A percentile compares a stretch with the other conserved stretches of the same genome.
phyloP scores from a whole-genome alignment of 2,113 vertebrate species.

The Ploceus nigricollis region DNA sequence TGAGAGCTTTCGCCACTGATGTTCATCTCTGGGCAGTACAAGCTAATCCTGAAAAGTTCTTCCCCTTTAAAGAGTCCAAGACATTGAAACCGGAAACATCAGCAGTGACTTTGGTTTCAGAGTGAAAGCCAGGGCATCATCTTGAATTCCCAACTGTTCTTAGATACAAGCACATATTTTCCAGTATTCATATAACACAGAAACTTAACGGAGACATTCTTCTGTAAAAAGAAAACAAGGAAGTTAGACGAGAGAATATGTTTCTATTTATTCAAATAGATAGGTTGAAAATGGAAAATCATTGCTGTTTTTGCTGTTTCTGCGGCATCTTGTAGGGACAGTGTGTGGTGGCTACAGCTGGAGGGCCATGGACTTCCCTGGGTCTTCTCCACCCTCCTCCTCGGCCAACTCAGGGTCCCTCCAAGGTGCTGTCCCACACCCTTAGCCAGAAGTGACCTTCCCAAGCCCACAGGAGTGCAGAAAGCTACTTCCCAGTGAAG shows the following conservation, averaged over 20 bases:
- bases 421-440: not conserved
- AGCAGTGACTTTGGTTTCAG: not conserved
- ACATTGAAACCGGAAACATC: not conserved
- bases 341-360: not conserved
- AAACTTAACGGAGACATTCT: not conserved
- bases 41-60: not conserved
- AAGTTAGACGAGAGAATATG: not conserved
- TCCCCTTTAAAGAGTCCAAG: not conserved
- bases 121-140: not conserved
- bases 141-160: not conserved
- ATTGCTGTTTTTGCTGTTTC: not conserved
- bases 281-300: not conserved
- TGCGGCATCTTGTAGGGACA: not conserved
- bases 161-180: not conserved
- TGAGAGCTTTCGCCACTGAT: fast-evolving
- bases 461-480: not conserved
- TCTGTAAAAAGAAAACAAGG: not conserved
- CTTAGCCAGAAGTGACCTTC: not conserved
- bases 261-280: not conserved
- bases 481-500: not conserved
- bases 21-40: not conserved
- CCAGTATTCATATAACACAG: not conserved
- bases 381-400: not conserved
- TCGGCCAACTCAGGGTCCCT: fast-evolving
- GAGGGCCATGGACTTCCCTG: not conserved